These are phyloP conservation scores for Zaprionus kolodkinae DNA, from an alignment of 1,140 invertebrate species.

Conservation along the genomic window DNA sequence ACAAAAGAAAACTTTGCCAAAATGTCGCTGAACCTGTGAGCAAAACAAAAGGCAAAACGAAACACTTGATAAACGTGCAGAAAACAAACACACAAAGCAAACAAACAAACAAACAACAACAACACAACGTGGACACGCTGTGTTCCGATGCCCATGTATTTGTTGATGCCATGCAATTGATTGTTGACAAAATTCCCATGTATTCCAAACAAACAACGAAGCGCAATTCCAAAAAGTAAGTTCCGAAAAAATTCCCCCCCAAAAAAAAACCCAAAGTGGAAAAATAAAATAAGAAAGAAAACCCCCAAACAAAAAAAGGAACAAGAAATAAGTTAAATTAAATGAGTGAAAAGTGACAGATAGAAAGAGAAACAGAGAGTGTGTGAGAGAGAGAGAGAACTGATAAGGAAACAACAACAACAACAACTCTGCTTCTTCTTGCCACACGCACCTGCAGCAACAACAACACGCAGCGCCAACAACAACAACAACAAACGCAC, in stretches of 20 bases:
- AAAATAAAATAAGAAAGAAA: conserved; percentile 16
- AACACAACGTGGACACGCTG: conserved; percentile 52
- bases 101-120: conserved; percentile 39
- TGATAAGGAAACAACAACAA: conserved; percentile 60
- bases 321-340: conserved; percentile 22
- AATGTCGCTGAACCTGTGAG: conserved; percentile 59
- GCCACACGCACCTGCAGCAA: conserved; percentile 49
- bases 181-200: conserved; percentile 84
- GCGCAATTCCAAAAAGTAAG: conserved; percentile 84
- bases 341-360: conserved; percentile 36
- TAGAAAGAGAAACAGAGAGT: neutral
- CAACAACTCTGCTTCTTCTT: conserved; percentile 45
- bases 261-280: too few relatives aligned
- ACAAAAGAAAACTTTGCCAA: conserved; percentile 33
- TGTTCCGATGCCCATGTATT: conserved; percentile 72
- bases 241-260: conserved; percentile 32
- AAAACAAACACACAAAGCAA: conserved; percentile 40
- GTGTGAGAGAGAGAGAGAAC: conserved; percentile 15
- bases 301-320: neutral
- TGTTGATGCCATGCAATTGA: conserved; percentile 84
- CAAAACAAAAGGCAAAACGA: conserved; percentile 22
- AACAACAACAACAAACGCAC: conserved; percentile 49
- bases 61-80: conserved; percentile 12
- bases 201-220: conserved; percentile 84
- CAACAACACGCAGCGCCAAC: conserved; percentile 40